phyloP scores from a whole-genome alignment of 2,888 invertebrate genomes.

The Trachelus stipa region DNA sequence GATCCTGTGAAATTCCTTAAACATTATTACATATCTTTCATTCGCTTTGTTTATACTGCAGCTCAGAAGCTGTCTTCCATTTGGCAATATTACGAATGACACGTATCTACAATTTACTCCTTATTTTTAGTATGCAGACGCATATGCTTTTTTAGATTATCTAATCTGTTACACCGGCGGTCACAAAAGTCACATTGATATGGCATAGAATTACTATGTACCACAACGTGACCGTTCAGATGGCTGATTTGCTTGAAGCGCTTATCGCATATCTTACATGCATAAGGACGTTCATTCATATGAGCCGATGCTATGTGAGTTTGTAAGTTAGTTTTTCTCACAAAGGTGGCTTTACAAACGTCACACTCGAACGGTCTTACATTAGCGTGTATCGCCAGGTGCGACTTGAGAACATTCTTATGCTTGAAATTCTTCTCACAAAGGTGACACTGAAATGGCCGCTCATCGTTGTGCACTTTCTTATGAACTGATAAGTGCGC shows the following conservation, averaged over 20 bases:
- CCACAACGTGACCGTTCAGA: conserved; percentile 54
- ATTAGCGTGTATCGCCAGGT: conserved; percentile 65
- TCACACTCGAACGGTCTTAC: conserved; percentile 68
- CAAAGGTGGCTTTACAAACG: conserved; percentile 67
- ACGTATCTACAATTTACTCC: conserved; percentile 25
- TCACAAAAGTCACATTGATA: conserved; percentile 57
- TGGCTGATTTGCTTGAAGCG: conserved; percentile 57
- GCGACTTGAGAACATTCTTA: conserved; percentile 67
- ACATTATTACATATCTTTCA: background rate
- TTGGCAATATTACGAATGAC: background rate
- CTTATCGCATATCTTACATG: conserved; percentile 53
- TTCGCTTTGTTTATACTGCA: background rate
- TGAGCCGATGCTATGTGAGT: conserved; percentile 58
- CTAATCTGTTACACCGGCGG: conserved; percentile 54
- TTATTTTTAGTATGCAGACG: conserved; percentile 51
- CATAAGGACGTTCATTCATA: conserved; percentile 56
- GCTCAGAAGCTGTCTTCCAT: background rate
- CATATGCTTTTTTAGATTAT: conserved; percentile 59
- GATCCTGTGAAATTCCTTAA: background rate
- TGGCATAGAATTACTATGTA: conserved; percentile 58
- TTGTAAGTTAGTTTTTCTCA: conserved; percentile 55
- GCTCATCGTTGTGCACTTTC: conserved; percentile 67
- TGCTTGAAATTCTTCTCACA: conserved; percentile 70
- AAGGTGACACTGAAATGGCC: conserved; percentile 69
- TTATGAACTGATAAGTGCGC: conserved; percentile 58